Evolutionary conservation across 2,113 vertebrate species (phyloP), one percentile per base, ranked within the genome.

Genomic region (Petroica traversi): DNA sequence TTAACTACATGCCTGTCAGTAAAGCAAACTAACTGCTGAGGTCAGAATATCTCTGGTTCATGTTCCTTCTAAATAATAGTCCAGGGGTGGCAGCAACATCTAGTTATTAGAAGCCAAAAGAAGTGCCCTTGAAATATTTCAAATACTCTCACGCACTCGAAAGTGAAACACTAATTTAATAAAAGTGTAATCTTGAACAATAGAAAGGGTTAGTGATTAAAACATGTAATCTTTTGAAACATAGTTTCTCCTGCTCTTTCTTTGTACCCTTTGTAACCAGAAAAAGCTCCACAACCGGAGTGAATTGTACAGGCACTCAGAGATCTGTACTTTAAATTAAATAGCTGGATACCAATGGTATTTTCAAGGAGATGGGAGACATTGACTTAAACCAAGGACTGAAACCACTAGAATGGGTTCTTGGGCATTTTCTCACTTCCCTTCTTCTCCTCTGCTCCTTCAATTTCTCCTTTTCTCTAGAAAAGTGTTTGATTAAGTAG

Each of bases 71-170:
- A 91, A 95, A 92, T 67, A 88, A 67, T 33, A 93, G 85, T 82
- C 96, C 97, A 85, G 90, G 89, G 91, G 95, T 97, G 96, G 97
- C 97, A 98, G 97, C 93, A 97, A 85, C 4, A 19, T 96, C 94
- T 94, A 97, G 91, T 92, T 93, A 20, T 96, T 96, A 77, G 51
- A 84, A 92, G 76, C 51, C 76, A 49, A 80, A 96, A 93, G 52
- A 95, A 72, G 71, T 91, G 91, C 92, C 58, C 97, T 93, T 93
- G 75, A 97, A 97, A 98, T 97, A 95, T 94, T 97, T 97, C 55
- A 82, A 95, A 97, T 97, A 94, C 48, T 96, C 92, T 96, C 61
- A 86, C 80, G 86, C 84, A 94, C 96, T 97, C 88, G 80, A 97
- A 97, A 97, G 84, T 92, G 73, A 97, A 97, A 93, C 81, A 80